These are phyloP conservation scores for Nemurella pictetii DNA, from an alignment of 2,888 invertebrate species.

Conservation along the genomic window DNA sequence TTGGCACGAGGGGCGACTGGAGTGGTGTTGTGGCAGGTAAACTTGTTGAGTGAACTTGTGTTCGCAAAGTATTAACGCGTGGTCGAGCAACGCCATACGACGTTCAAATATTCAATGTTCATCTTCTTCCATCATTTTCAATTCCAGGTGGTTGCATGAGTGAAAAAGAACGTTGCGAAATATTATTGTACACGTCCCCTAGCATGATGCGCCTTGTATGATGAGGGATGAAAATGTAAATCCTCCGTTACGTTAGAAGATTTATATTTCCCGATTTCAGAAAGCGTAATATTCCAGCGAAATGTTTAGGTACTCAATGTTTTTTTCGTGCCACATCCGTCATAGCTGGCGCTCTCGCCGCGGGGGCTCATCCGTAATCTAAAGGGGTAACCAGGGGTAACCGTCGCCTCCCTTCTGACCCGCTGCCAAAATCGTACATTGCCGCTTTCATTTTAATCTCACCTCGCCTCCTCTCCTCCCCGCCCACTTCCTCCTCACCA, in stretches of 20 bases:
- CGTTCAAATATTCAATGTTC: too few relatives aligned
- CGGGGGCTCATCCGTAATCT: background rate
- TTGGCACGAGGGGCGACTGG: too few relatives aligned
- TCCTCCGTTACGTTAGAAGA: background rate
- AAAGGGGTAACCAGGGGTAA: constrained; percentile 13
- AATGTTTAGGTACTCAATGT: background rate
- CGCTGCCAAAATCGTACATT: constrained; percentile 18
- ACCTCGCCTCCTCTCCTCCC: constrained; percentile 1
- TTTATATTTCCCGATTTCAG: background rate
- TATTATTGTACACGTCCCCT: too few relatives aligned
- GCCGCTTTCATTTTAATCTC: constrained; percentile 26
- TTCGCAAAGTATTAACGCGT: too few relatives aligned
- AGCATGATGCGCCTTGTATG: too few relatives aligned
- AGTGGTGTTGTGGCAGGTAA: too few relatives aligned
- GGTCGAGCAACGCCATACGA: too few relatives aligned
- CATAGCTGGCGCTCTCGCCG: background rate
- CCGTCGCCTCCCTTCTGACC: constrained; percentile 5
- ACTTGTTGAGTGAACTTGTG: too few relatives aligned
- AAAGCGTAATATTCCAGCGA: background rate
- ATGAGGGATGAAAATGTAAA: too few relatives aligned
- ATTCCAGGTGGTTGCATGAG: too few relatives aligned
- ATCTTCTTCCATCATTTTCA: too few relatives aligned
- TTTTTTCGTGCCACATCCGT: background rate
- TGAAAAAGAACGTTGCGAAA: too few relatives aligned
- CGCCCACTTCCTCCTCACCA: background rate